Evolutionary conservation across 2,113 vertebrate genomes (phyloP).

Genomic region (Varanus komodoensis): DNA sequence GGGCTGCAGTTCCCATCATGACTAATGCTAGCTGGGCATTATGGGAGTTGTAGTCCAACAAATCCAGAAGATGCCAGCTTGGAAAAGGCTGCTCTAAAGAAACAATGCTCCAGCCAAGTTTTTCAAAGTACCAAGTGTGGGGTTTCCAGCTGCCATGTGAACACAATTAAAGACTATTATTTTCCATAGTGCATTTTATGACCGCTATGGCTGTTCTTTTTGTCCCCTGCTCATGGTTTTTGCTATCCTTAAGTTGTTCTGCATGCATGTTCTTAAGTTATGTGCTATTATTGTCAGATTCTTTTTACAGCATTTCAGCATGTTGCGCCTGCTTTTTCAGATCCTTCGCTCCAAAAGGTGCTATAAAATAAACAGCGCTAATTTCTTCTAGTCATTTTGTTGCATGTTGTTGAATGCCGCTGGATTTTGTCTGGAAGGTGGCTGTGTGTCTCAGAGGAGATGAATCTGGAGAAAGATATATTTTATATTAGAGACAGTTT

Average conservation of each 20-base stretch:
- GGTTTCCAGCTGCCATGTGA: neutral
- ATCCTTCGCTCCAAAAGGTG: neutral
- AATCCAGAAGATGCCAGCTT: too few species aligned
- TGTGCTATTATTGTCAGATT: neutral
- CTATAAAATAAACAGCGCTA: neutral
- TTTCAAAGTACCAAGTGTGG: neutral
- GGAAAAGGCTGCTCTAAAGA: too few species aligned
- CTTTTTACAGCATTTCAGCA: neutral
- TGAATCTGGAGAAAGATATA: conserved; percentile 59
- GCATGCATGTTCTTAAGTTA: neutral
- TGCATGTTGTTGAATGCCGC: neutral
- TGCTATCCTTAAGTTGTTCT: too few species aligned
- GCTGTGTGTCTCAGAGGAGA: neutral
- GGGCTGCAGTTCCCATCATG: too few species aligned
- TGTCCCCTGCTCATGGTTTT: neutral
- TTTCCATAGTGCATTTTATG: neutral
- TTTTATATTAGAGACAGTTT: conserved; percentile 41
- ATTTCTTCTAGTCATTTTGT: neutral
- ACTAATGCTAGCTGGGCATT: too few species aligned
- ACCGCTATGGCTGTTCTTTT: neutral
- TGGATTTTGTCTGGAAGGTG: neutral
- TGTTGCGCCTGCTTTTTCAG: neutral
- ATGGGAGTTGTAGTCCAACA: too few species aligned
- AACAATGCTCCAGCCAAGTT: neutral
- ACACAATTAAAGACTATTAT: neutral